These are phyloP conservation scores for Cryptophagus acutangulus DNA, from an alignment of 2,888 invertebrate species.

Conservation along the genomic window DNA sequence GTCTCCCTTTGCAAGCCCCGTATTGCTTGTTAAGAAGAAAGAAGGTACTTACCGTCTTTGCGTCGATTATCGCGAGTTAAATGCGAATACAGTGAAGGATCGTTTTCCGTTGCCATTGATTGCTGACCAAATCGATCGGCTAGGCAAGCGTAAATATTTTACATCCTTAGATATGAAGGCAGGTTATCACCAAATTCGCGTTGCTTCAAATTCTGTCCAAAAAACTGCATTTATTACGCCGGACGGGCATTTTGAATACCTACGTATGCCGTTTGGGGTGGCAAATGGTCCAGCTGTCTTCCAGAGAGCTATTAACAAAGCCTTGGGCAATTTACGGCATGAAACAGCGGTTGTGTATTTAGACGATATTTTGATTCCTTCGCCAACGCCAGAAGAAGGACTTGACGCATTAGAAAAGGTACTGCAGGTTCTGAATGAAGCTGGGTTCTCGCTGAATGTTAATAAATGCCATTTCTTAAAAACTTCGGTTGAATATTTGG, in stretches of 20 bases:
- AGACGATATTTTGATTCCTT: slow-evolving; percentile 16
- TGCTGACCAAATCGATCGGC: slow-evolving; percentile 31
- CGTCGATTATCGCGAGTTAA: slow-evolving; percentile 34
- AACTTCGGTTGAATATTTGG: slow-evolving; percentile 14
- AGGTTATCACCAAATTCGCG: slow-evolving; percentile 35
- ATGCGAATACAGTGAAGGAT: slow-evolving; percentile 33
- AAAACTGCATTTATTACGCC: slow-evolving; percentile 37
- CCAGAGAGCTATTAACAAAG: slow-evolving; percentile 25
- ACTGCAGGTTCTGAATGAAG: slow-evolving; percentile 10
- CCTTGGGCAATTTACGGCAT: slow-evolving; percentile 4
- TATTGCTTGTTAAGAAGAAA: slow-evolving; percentile 22
- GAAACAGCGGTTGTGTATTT: slow-evolving; percentile 12
- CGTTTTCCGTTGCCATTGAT: slow-evolving; percentile 35
- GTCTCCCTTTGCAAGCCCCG: slow-evolving; percentile 12
- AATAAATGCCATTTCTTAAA: slow-evolving; percentile 19
- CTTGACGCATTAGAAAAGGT: slow-evolving; percentile 13
- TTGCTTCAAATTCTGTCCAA: slow-evolving; percentile 26
- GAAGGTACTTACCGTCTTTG: slow-evolving; percentile 26
- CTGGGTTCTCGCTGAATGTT: slow-evolving; percentile 17
- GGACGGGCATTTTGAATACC: slow-evolving; percentile 36
- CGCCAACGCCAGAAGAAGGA: slow-evolving; percentile 11
- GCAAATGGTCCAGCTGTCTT: slow-evolving; percentile 37
- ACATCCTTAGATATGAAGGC: slow-evolving; percentile 32
- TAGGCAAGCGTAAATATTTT: slow-evolving; percentile 29
- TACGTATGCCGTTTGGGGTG: slow-evolving; percentile 37